Conservation (phyloP, 2,797 vertebrate species). For the Micrastur ruficollis region DNA sequence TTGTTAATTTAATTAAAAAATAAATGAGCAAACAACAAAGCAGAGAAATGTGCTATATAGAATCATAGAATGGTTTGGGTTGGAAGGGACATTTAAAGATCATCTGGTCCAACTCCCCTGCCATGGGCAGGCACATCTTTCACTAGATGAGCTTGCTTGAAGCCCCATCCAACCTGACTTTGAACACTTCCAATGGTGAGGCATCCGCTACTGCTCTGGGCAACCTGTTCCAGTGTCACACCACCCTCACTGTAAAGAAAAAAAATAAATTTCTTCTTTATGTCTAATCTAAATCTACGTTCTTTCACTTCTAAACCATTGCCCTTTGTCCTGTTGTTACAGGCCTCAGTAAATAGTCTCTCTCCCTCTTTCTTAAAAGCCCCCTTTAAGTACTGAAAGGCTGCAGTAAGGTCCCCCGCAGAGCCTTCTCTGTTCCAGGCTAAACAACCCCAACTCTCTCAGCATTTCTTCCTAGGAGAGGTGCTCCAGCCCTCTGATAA, state of each 20-base stretch:
- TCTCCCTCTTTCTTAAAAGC: background rate
- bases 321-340: background rate
- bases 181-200: background rate
- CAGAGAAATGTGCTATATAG: background rate
- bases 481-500: no score
- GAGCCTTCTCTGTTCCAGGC: background rate
- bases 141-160: background rate
- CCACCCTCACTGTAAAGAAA: background rate
- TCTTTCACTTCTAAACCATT: background rate
- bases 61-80: background rate
- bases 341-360: background rate
- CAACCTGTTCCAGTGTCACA: background rate
- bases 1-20: background rate
- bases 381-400: background rate
- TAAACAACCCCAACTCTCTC: no score
- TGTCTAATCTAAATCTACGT: background rate
- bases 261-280: background rate
- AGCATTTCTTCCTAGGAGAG: no score
- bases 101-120: background rate
- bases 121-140: background rate
- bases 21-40: background rate
- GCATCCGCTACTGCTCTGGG: background rate
- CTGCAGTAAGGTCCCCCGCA: accelerated
- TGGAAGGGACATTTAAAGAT: background rate
- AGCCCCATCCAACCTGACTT: background rate